These are phyloP conservation scores for Lerema accius DNA, from an alignment of 1,140 invertebrate species.

Conservation along the genomic window DNA sequence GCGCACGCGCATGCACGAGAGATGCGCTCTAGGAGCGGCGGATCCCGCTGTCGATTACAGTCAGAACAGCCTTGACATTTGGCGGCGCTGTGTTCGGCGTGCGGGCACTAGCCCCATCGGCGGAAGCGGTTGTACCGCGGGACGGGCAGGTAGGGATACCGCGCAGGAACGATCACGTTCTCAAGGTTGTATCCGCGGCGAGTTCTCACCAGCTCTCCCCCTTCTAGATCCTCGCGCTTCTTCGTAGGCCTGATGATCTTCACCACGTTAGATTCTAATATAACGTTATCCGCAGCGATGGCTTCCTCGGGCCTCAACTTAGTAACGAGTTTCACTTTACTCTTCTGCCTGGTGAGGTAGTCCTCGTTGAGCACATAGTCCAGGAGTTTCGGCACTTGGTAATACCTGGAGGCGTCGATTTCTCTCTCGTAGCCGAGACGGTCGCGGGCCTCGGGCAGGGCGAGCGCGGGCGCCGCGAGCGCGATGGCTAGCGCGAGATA, in stretches of 20 bases:
- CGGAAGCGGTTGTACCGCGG: slow-evolving; percentile 68
- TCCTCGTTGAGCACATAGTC: slow-evolving; percentile 65
- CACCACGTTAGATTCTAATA: slow-evolving; percentile 75
- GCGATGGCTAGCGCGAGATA: slow-evolving; percentile 64
- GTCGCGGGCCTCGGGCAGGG: slow-evolving; percentile 41
- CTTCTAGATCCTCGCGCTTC: slow-evolving; percentile 45
- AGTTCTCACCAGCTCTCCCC: slow-evolving; percentile 59
- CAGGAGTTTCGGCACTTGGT: slow-evolving; percentile 60
- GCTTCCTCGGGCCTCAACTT: slow-evolving; percentile 67
- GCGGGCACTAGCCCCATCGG: slow-evolving; percentile 71
- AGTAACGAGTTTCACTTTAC: slow-evolving; percentile 66
- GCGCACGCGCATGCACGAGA: slow-evolving; percentile 42
- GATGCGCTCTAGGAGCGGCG: slow-evolving; percentile 51
- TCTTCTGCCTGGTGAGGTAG: slow-evolving; percentile 62
- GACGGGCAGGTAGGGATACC: slow-evolving; percentile 72
- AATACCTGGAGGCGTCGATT: slow-evolving; percentile 61
- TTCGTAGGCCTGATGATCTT: slow-evolving; percentile 63
- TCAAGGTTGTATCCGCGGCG: slow-evolving; percentile 81
- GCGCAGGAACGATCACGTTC: slow-evolving; percentile 77
- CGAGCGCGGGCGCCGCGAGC: slow-evolving; percentile 54
- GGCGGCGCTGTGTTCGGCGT: slow-evolving; percentile 38
- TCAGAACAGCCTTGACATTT: slow-evolving; percentile 76
- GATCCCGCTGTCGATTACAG: slow-evolving; percentile 47
- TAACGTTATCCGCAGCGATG: slow-evolving; percentile 73
- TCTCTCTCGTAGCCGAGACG: slow-evolving; percentile 71